Base-by-base conservation (phyloP, 1,140 invertebrate genomes). In the Drosophila burlai region DNA sequence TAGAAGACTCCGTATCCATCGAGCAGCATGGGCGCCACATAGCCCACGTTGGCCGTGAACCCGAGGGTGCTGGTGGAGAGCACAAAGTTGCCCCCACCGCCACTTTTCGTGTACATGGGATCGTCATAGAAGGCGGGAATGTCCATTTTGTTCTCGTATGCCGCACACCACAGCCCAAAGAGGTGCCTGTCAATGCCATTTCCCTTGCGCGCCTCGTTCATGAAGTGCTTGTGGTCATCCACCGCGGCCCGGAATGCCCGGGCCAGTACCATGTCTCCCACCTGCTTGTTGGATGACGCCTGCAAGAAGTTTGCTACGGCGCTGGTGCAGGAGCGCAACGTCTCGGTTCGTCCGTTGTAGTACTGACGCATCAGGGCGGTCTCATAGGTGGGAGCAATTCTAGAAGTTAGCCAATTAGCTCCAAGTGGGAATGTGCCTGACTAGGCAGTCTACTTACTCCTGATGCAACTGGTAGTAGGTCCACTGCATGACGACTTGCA, bases 131-230 rank as follows among this genome's bases (percentile, higher is more conserved):
- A 77, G 24, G 93, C 92, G 6, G 95, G 95, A 34, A 94, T 91
- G 7, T 93, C 90, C 8, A 94, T 52, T 38, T 94, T 94, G 29
- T 93, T 92, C 76, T 95, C 95, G 38, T 93, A 73, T 1, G 95
- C 94, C 6, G 95, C 94, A 55, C 96, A 95, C 92, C 96, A 96
- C 6, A 97, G 92, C 45, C 96, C 96, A 91, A 97, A 96, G 4
- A 97, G 87, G 85, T 97, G 96, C 5, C 96, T 90, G 91, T 96
- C 96, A 58, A 96, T 94, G 40, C 96, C 96, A 76, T 94, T 90
- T 2, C 95, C 95, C 40, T 93, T 93, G 84, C 95, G 85, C 0
- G 93, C 93, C 55, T 94, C 91, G 55, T 93, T 85, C 93, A 94
- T 94, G 18, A 93, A 75, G 15, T 76, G 52, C 36, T 86, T 85